Percentiles rank a stretch among this genome's conserved stretches.
Evolutionary conservation across 2,888 invertebrate species (phyloP).

Genomic region (Athrips mouffetella): DNA sequence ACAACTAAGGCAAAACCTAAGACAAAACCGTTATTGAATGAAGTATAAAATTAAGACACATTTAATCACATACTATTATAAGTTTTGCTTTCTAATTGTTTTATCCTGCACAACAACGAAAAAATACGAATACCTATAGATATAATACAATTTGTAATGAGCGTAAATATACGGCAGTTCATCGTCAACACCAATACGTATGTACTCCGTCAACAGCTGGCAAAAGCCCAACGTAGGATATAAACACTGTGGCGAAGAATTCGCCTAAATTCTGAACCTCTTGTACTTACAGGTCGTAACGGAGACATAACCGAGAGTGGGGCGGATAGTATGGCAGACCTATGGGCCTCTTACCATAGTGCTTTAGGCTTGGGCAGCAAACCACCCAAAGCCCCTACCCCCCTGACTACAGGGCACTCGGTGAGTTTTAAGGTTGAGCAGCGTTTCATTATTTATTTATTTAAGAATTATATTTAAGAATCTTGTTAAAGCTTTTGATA

Average conservation of each 20-base stretch:
- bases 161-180: too few relatives aligned
- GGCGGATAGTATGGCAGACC: conserved; percentile 85
- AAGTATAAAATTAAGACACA: too few relatives aligned
- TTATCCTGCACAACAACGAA: too few relatives aligned
- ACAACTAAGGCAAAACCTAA: too few relatives aligned
- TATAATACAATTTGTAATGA: too few relatives aligned
- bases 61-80: too few relatives aligned
- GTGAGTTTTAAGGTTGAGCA: conserved; percentile 80
- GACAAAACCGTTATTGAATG: too few relatives aligned
- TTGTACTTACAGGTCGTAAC: conserved; percentile 75
- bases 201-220: too few relatives aligned
- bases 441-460: conserved; percentile 58
- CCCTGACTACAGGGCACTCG: conserved; percentile 81
- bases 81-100: too few relatives aligned
- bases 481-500: conserved; percentile 2
- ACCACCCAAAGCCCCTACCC: conserved; percentile 67
- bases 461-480: background rate
- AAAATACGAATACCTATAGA: too few relatives aligned
- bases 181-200: too few relatives aligned
- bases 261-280: conserved; percentile 13
- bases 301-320: conserved; percentile 80
- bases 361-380: conserved; percentile 84
- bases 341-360: conserved; percentile 92
- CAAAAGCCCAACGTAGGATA: too few relatives aligned
- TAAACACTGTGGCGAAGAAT: background rate